A percentile compares a stretch with the other conserved stretches of the same genome.
Evolutionary conservation across 2,797 vertebrate genomes (phyloP).

Genomic region (Scolopax rusticola): DNA sequence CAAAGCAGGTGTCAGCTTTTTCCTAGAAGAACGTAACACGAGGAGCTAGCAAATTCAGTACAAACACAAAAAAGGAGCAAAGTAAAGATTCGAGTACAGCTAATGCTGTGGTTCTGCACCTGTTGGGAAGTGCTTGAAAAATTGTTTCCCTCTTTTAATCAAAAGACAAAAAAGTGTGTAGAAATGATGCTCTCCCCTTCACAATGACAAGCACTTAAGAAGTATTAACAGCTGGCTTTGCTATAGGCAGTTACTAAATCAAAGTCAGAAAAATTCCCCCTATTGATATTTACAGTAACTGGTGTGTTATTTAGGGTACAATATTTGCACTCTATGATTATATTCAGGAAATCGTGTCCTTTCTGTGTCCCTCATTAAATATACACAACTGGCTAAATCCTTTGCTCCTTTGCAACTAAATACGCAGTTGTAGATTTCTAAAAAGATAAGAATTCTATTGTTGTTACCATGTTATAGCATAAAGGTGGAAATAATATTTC

Average conservation of each 20-base stretch:
- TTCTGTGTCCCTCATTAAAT: conserved; percentile 73
- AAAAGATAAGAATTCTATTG: neutral
- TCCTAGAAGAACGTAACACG: neutral
- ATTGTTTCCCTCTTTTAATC: conserved; percentile 1
- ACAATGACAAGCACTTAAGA: conserved; percentile 54
- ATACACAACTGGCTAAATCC: neutral
- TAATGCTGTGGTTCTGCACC: neutral
- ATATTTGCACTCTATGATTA: conserved; percentile 77
- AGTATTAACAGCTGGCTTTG: conserved; percentile 74
- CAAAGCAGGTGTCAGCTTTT: neutral
- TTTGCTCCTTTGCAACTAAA: neutral
- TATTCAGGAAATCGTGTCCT: conserved; percentile 84
- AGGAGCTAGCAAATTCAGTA: neutral
- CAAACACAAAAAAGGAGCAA: neutral
- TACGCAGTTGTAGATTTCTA: conserved; percentile 30
- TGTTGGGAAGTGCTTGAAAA: conserved; percentile 9
- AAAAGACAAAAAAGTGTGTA: conserved; percentile 33
- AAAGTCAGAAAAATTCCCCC: conserved; percentile 64
- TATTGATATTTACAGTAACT: conserved; percentile 71
- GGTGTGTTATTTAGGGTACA: conserved; percentile 62
- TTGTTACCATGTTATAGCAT: neutral
- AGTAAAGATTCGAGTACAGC: neutral
- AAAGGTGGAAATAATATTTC: neutral
- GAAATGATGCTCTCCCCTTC: neutral
- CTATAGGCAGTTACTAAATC: conserved; percentile 68